These are phyloP conservation scores for Neogobius melanostomus DNA, from an alignment of 2,113 vertebrate species.

Conservation along the genomic window DNA sequence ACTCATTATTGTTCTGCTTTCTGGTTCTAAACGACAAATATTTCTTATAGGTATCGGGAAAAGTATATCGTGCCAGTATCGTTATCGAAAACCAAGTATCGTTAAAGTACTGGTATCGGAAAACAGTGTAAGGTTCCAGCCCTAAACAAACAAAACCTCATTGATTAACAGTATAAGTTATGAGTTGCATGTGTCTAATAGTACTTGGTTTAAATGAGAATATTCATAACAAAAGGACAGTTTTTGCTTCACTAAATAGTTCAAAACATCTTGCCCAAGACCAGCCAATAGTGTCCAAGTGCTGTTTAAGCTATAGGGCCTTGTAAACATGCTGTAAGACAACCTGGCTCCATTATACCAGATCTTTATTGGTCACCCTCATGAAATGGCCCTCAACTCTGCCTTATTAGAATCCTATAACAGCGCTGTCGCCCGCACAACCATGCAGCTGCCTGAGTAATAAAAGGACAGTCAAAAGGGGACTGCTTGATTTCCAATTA, in stretches of 20 bases:
- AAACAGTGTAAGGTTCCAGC: too few relatives aligned
- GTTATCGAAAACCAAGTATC: too few relatives aligned
- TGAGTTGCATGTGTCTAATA: too few relatives aligned
- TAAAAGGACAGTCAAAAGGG: conserved; percentile 48
- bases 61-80: too few relatives aligned
- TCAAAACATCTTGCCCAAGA: background rate
- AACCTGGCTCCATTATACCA: conserved; percentile 45
- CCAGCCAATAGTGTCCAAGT: conserved; percentile 11
- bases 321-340: conserved; percentile 18
- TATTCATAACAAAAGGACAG: too few relatives aligned
- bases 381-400: conserved; percentile 47
- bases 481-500: conserved; percentile 61
- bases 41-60: too few relatives aligned
- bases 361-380: conserved; percentile 52
- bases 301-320: conserved; percentile 39
- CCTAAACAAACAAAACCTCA: too few relatives aligned
- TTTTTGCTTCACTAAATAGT: background rate
- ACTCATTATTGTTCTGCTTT: too few relatives aligned
- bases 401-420: conserved; percentile 52
- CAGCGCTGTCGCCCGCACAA: conserved; percentile 13
- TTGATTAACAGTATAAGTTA: too few relatives aligned
- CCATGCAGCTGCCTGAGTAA: conserved; percentile 50
- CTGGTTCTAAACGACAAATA: too few relatives aligned
- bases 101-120: too few relatives aligned
- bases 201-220: too few relatives aligned